A percentile compares a stretch with the other conserved stretches of the same genome.
These are phyloP conservation scores for Campylomormyrus tamandua DNA, from an alignment of 2,113 vertebrate species.

Conservation along the genomic window DNA sequence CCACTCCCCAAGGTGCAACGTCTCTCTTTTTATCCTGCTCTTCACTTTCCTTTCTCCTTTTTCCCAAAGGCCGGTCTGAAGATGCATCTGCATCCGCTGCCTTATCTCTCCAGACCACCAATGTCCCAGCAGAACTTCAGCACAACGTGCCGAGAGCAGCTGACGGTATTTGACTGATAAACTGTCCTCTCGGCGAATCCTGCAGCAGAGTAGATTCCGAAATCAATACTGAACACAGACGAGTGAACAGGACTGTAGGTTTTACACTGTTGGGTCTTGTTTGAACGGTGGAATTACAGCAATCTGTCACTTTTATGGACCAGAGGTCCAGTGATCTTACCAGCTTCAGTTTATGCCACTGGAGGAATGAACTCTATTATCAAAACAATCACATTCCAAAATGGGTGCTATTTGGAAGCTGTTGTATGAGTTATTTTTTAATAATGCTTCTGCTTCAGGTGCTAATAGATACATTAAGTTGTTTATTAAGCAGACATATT, in stretches of 20 bases:
- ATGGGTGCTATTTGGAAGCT: not conserved
- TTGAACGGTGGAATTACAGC: not conserved
- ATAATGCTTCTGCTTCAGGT: not conserved
- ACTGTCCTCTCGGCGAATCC: not conserved
- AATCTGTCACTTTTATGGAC: not conserved
- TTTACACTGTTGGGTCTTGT: not conserved
- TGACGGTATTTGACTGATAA: conserved; percentile 7
- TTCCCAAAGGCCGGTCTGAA: conserved; percentile 10
- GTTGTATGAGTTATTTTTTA: not conserved
- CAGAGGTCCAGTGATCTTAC: not conserved
- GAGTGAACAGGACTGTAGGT: not conserved
- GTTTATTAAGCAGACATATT: not conserved
- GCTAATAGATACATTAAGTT: not conserved
- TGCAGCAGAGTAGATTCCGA: not conserved
- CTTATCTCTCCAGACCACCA: not conserved
- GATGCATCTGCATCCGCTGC: conserved; percentile 2
- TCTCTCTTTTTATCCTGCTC: conserved; percentile 15
- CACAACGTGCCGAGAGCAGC: not conserved
- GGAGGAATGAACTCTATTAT: not conserved
- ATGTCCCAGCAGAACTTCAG: conserved; percentile 12
- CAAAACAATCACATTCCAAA: not conserved
- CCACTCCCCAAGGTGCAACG: not conserved
- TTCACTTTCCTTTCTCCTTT: conserved; percentile 14
- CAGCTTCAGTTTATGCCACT: not conserved
- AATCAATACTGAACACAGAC: not conserved